phyloP scores from a whole-genome alignment of 2,113 vertebrate species.

The Tor tambroides region DNA sequence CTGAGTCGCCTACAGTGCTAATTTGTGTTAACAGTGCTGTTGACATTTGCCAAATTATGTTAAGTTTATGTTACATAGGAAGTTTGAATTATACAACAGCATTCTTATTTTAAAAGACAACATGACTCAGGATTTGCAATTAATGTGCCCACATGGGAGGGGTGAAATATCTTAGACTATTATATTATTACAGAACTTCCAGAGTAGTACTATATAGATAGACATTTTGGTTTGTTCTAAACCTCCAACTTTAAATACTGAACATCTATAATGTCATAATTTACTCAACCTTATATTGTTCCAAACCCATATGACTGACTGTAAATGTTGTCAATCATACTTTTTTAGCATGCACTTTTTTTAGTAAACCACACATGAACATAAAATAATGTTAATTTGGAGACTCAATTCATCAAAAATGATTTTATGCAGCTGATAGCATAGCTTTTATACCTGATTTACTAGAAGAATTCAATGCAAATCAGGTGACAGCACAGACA shows the following conservation, averaged over 20 bases:
- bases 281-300: background rate
- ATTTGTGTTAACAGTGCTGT: conserved; percentile 22
- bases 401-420: background rate
- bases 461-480: background rate
- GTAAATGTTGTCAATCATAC: background rate
- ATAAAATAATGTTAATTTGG: background rate
- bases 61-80: background rate
- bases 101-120: conserved; percentile 2
- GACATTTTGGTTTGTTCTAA: background rate
- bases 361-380: background rate
- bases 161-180: background rate
- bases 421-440: background rate
- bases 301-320: background rate
- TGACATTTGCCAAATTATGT: conserved; percentile 20
- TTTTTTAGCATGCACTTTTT: background rate
- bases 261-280: background rate
- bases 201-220: background rate
- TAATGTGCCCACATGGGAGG: background rate
- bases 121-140: background rate
- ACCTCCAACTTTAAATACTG: background rate
- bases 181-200: background rate
- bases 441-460: background rate
- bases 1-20: conserved; percentile 16
- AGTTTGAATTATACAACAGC: background rate
- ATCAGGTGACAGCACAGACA: background rate